Evolutionary conservation across 2,797 vertebrate species (phyloP).

Genomic region (Pachyuromys duprasi): DNA sequence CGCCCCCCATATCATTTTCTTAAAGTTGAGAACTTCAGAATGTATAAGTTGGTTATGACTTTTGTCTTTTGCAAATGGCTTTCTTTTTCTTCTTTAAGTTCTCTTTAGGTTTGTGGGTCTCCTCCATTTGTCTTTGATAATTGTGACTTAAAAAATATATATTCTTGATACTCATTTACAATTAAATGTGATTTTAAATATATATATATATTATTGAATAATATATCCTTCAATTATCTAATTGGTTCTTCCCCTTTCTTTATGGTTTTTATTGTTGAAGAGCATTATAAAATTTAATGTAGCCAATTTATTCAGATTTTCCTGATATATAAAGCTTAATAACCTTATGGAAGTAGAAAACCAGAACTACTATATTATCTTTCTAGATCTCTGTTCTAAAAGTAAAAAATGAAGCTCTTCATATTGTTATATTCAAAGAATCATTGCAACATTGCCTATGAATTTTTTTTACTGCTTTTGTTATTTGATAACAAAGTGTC

Average conservation of each 20-base stretch:
- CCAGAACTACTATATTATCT: not conserved
- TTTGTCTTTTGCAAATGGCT: not conserved
- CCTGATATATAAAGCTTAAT: not conserved
- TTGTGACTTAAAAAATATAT: not conserved
- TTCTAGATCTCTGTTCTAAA: not conserved
- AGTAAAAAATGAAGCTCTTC: not conserved
- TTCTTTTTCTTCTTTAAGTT: not conserved
- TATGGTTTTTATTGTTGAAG: not conserved
- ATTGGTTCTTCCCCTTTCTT: not conserved
- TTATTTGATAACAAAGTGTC: not conserved
- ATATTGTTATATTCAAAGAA: not conserved
- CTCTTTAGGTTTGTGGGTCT: not conserved
- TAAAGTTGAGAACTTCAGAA: not conserved
- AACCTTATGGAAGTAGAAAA: not conserved
- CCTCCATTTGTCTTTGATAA: not conserved
- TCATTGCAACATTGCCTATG: not conserved
- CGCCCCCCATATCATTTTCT: not conserved
- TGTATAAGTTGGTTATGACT: not conserved
- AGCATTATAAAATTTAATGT: not conserved
- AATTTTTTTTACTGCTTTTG: not conserved
- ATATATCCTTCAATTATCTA: not conserved
- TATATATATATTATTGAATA: not conserved
- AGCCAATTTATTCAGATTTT: not conserved
- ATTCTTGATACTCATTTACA: not conserved
- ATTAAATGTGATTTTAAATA: not conserved